Conservation (phyloP, 2,797 vertebrate genomes). For the Mergus octosetaceus region DNA sequence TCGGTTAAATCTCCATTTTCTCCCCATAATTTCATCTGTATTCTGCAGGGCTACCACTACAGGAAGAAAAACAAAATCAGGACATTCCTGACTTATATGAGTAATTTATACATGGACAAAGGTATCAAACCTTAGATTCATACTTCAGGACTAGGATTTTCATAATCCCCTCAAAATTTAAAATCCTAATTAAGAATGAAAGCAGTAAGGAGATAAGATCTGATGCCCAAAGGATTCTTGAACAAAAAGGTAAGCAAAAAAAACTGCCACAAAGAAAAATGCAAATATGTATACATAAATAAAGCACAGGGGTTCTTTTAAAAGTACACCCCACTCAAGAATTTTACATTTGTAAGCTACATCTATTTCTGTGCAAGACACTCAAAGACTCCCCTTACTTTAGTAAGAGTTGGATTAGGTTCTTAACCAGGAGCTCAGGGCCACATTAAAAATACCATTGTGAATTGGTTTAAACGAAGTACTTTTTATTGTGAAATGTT, state of each 20-base stretch:
- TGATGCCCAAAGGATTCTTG: background rate
- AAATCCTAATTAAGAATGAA: constrained; percentile 4
- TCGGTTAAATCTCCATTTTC: background rate
- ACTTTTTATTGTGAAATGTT: constrained; percentile 68
- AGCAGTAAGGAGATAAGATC: background rate
- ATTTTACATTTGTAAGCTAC: background rate
- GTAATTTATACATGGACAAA: background rate
- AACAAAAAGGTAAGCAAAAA: background rate
- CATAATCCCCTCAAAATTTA: background rate
- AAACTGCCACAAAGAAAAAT: background rate
- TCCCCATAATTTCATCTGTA: background rate
- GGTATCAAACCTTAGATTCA: background rate
- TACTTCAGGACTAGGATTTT: background rate
- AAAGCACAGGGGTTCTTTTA: background rate
- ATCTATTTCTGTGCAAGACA: background rate
- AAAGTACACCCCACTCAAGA: background rate
- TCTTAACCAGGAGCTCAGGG: constrained; percentile 17
- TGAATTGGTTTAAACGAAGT: background rate
- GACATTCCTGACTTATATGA: background rate
- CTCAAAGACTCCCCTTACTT: background rate
- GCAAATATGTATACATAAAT: background rate
- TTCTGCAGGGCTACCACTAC: background rate
- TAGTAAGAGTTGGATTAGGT: background rate
- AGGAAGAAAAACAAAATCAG: background rate
- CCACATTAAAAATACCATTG: constrained; percentile 23